Conservation (phyloP, 2,113 vertebrate genomes). For the Mastomys natalensis region DNA sequence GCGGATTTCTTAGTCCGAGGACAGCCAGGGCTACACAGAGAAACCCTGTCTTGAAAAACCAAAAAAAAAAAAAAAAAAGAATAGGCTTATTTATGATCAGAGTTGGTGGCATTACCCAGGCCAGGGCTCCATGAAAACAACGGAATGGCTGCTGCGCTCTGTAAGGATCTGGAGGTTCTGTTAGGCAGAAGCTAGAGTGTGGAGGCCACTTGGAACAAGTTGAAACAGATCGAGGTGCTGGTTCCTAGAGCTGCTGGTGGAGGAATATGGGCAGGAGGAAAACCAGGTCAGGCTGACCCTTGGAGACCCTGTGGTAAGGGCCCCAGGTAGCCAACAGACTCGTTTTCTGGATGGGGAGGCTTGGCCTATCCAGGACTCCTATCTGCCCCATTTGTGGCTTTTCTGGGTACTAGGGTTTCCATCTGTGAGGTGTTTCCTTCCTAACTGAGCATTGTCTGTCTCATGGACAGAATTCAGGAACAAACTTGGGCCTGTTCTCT, state of each 20-base stretch:
- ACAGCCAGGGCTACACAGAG: no score
- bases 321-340: neutral
- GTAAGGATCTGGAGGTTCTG: neutral
- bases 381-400: neutral
- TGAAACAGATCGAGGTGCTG: constrained; percentile 1
- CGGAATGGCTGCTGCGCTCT: neutral
- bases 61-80: no score
- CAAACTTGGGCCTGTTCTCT: neutral
- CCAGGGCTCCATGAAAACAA: neutral
- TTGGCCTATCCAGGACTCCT: neutral
- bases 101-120: neutral
- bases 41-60: no score
- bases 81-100: neutral
- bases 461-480: neutral
- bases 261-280: neutral
- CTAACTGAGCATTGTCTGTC: neutral
- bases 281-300: neutral
- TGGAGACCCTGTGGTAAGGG: neutral
- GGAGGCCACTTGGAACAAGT: neutral
- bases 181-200: constrained; percentile 15
- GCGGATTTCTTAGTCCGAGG: no score
- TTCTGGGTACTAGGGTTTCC: neutral
- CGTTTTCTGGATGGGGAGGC: neutral
- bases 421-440: neutral
- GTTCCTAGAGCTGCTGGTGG: neutral